phyloP scores from a whole-genome alignment of 2,888 invertebrate genomes.

The Carpatolechia fugitivella region DNA sequence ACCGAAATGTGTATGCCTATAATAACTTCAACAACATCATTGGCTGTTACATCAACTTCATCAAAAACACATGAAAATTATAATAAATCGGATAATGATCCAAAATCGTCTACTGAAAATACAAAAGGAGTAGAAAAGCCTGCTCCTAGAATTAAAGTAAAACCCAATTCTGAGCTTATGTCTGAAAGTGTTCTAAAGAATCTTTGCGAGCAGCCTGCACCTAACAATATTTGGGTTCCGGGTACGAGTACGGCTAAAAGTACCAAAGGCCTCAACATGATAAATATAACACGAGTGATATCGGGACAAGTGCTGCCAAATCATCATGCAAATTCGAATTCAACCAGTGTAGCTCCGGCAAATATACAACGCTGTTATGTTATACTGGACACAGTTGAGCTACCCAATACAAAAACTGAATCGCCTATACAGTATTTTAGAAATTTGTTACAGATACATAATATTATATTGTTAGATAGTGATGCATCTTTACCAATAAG shows the following conservation, averaged over 20 bases:
- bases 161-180: conserved; percentile 62
- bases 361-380: conserved; percentile 31
- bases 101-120: conserved; percentile 7
- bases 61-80: neutral
- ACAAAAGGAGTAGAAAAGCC: conserved; percentile 20
- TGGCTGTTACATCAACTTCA: conserved; percentile 30
- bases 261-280: neutral
- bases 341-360: neutral
- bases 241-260: neutral
- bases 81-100: neutral
- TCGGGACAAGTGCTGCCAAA: neutral
- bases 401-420: conserved; percentile 55
- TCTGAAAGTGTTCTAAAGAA: conserved; percentile 38
- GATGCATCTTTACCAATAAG: conserved; percentile 26
- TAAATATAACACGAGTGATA: neutral
- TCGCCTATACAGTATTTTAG: conserved; percentile 58
- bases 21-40: conserved; percentile 54
- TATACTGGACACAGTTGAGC: conserved; percentile 49
- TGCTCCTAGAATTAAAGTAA: conserved; percentile 62
- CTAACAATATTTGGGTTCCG: conserved; percentile 9
- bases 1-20: conserved; percentile 45
- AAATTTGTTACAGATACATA: conserved; percentile 47
- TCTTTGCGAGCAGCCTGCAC: conserved; percentile 21
- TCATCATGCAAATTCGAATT: neutral
- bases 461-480: conserved; percentile 43